A percentile compares a stretch with the other conserved stretches of the same genome.
Conservation (phyloP, 2,888 invertebrate genomes). For the Anthrax anthrax region DNA sequence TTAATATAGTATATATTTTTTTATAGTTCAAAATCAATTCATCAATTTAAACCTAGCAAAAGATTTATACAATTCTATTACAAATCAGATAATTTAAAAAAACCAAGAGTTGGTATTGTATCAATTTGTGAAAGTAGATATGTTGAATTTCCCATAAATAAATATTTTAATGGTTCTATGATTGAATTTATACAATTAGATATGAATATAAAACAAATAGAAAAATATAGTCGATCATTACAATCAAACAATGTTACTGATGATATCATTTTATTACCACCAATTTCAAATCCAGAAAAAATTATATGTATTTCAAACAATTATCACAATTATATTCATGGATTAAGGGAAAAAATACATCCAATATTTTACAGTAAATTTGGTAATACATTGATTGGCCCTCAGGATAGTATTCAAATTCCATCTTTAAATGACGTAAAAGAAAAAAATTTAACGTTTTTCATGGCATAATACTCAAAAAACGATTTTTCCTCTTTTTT, state of each 20-base stretch:
- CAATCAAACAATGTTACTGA: slow-evolving; percentile 6
- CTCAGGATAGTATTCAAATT: slow-evolving; percentile 44
- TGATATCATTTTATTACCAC: slow-evolving; percentile 39
- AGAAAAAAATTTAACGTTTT: too few species aligned
- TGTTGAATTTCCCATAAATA: slow-evolving; percentile 33
- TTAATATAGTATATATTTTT: too few species aligned
- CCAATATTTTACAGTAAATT: slow-evolving; percentile 85
- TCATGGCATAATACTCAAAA: too few species aligned
- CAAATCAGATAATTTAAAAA: too few species aligned
- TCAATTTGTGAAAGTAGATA: slow-evolving; percentile 50
- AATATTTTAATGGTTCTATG: background rate
- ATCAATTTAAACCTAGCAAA: background rate
- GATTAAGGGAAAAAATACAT: slow-evolving; percentile 37
- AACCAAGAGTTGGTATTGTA: slow-evolving; percentile 42
- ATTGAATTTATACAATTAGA: background rate
- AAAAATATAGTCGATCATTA: background rate
- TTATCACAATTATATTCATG: slow-evolving; percentile 66
- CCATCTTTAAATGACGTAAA: background rate
- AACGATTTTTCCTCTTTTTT: too few species aligned
- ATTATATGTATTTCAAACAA: slow-evolving; percentile 75
- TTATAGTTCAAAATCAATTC: background rate
- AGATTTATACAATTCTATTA: background rate
- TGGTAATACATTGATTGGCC: slow-evolving; percentile 61
- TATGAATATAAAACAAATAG: background rate
- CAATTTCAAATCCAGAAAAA: slow-evolving; percentile 68